Evolutionary conservation across 2,113 vertebrate genomes (phyloP), one percentile per base, ranked within the genome.

Genomic region (Bambusicola thoracicus): DNA sequence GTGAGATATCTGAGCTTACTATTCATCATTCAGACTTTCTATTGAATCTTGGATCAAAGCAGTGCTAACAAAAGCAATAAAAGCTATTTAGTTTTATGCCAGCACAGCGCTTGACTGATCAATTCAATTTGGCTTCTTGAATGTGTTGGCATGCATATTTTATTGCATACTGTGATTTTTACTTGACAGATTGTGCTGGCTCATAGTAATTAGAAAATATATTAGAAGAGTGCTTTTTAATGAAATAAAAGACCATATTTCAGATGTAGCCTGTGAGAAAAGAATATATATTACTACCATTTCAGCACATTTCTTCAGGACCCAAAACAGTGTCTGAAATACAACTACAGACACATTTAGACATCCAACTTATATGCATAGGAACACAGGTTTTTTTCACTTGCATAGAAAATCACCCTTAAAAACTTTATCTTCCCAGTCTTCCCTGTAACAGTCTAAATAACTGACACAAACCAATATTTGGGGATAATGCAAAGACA

Each of bases 81-180:
- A 94, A 62, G 36, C 40, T 19, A 91, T n/a, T 53, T 46, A 66
- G 63, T 84, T 87, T 94, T 46, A 89, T 85, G 86, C 63, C 82
- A 75, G 44, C 69, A 70, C 61, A 92, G 84, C 90, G 94, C 59
- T 83, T 95, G 93, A 90, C 55, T 86, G 83, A 93, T 92, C 91
- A 84, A 95, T 93, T 92, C 76, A 87, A 67, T 89, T 92, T 95
- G 66, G 2, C 61, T 96, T 93, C 53, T 91, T 92, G 44, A 90
- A 51, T 68, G 46, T 86, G 65, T 25, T 1, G 4, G 55, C 63
- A 51, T 61, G 51, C 69, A 85, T 91, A 89, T 85, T 85, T 85
- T 92, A 75, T 67, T 93, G 29, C 85, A 78, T 76, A 82, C 48
- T 85, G 81, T 85, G 78, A 77, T 85, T 94, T 90, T 92, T 62